Percentiles rank a stretch among this genome's conserved stretches.
phyloP scores from a whole-genome alignment of 1,140 invertebrate genomes.

The Diorhabda carinulata region DNA sequence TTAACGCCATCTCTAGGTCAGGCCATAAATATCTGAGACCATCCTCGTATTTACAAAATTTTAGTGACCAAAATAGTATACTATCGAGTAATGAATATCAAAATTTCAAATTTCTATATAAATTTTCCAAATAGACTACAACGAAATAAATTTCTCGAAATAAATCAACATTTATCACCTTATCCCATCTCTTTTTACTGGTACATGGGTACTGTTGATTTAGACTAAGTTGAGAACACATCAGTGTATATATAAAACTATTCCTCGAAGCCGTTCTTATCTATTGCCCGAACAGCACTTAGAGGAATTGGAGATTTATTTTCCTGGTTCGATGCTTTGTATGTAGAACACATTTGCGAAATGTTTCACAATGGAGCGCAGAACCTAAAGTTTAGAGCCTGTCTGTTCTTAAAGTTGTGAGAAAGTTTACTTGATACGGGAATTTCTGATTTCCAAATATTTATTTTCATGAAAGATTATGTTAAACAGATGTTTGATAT shows the following conservation, averaged over 20 bases:
- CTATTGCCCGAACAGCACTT: slow-evolving; percentile 12
- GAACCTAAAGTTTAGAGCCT: neutral
- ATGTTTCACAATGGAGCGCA: neutral
- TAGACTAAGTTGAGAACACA: slow-evolving; percentile 13
- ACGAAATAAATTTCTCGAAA: slow-evolving; percentile 7
- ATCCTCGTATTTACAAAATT: no score
- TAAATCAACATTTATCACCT: slow-evolving; percentile 12
- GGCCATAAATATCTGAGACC: no score
- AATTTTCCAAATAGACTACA: neutral
- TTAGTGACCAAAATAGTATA: no score
- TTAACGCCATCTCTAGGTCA: no score
- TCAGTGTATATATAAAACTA: slow-evolving; percentile 14
- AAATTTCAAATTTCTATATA: no score
- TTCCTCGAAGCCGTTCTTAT: slow-evolving; percentile 11
- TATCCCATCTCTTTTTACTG: neutral
- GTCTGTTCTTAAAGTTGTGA: neutral
- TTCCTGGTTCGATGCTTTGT: slow-evolving; percentile 3
- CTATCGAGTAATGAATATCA: no score
- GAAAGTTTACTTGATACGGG: neutral
- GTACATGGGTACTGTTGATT: slow-evolving; percentile 4
- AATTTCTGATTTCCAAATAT: no score
- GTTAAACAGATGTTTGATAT: no score
- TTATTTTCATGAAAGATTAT: no score
- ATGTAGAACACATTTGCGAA: slow-evolving; percentile 12
- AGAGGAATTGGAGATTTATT: slow-evolving; percentile 10